Evolutionary conservation across 1,140 invertebrate genomes (phyloP).

Genomic region (Marisa cornuarietis): DNA sequence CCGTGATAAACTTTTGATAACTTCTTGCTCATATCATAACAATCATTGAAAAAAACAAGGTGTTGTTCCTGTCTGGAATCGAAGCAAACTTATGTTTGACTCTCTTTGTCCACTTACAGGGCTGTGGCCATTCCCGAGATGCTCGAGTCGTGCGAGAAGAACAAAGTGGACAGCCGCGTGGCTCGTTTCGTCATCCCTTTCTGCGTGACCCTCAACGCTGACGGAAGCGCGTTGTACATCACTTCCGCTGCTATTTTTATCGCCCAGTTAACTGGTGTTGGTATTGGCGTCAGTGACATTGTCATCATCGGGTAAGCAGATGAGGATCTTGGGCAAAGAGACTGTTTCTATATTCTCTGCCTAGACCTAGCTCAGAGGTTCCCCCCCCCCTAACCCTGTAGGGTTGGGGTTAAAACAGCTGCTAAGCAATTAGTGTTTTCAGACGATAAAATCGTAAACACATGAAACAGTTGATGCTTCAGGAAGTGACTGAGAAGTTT

Average conservation of each 20-base stretch:
- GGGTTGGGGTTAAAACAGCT: too few species aligned
- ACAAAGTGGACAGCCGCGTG: conserved; percentile 49
- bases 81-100: too few species aligned
- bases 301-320: conserved; percentile 73
- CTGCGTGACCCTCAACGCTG: conserved; percentile 93
- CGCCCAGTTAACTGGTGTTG: conserved; percentile 88
- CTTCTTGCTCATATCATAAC: too few species aligned
- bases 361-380: not conserved
- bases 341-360: not conserved
- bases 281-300: conserved; percentile 72
- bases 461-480: too few species aligned
- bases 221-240: conserved; percentile 92
- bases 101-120: conserved; percentile 26
- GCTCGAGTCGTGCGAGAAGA: conserved; percentile 46
- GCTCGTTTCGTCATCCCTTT: conserved; percentile 86
- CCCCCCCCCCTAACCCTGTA: too few species aligned
- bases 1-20: too few species aligned
- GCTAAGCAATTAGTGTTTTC: too few species aligned
- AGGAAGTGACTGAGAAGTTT: too few species aligned
- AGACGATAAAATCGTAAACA: too few species aligned
- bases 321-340: too few species aligned
- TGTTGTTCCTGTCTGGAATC: too few species aligned
- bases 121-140: conserved; percentile 61
- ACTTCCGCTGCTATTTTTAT: conserved; percentile 90
- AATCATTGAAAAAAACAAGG: too few species aligned